phyloP scores from a whole-genome alignment of 2,888 invertebrate genomes.

The Apodemia zela region DNA sequence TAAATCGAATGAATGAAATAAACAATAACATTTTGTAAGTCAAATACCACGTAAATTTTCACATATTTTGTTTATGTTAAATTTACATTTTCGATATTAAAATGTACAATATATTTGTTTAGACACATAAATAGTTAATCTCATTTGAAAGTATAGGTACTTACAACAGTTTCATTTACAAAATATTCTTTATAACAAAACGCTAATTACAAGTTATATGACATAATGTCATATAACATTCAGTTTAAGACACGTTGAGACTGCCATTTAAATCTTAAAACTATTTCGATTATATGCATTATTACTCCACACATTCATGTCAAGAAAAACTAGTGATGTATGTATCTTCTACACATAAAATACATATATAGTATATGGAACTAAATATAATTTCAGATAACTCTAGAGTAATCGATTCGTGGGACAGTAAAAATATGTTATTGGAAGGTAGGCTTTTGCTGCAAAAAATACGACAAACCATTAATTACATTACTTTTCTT shows the following conservation, averaged over 20 bases:
- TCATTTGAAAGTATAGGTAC: neutral
- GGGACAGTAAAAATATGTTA: no score
- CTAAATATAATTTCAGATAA: no score
- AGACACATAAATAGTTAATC: no score
- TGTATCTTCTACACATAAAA: no score
- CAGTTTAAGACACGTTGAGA: conserved; percentile 5
- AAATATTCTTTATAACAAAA: conserved; percentile 3
- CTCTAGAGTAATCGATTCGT: no score
- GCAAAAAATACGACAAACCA: no score
- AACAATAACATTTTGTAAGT: neutral
- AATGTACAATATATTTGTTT: neutral
- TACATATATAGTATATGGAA: no score
- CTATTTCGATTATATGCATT: conserved; percentile 8
- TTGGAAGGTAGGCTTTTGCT: no score
- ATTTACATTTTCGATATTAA: neutral
- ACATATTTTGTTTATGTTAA: neutral
- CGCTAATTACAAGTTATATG: no score
- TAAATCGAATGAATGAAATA: no score
- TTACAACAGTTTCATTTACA: neutral
- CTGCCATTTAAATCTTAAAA: conserved; percentile 3
- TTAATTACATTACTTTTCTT: no score
- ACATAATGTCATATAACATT: neutral
- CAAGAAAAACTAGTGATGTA: neutral
- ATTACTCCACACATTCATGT: neutral
- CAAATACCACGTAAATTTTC: neutral